Evolutionary conservation across 2,888 invertebrate genomes (phyloP), one percentile per base, ranked within the genome.

Genomic region (Theretra japonica): DNA sequence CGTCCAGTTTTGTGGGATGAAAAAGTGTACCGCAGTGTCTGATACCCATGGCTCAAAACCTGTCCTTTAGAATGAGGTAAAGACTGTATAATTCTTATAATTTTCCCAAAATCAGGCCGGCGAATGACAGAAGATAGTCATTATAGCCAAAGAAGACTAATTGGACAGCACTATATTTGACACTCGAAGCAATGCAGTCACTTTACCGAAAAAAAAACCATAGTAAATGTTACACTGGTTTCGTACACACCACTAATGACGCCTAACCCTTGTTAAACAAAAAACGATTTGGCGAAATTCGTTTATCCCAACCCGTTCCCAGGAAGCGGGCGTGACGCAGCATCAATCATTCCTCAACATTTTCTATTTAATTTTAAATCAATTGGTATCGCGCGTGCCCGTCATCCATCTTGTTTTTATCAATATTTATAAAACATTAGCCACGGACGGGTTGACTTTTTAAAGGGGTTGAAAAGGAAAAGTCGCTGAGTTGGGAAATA

Each of bases 341-440:
- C 88, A 92, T 94, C 94, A 88, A 93, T 94, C 94, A 93, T 84
- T 65, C 71, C 75, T 70, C 75, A 80, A 82, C 83, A 82, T 86
- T 82, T 82, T 81, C 85, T 87, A 88, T 93, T 93, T 91, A 90
- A 91, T 90, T 92, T 90, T 90, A 89, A 94, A 94, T 94, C 94
- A 94, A 94, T 94, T 93, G 89, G 88, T 76, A 83, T 73, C 86
- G 90, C 93, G 91, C 93, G 93, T 93, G 93, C 75, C 82, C 76
- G 48, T 75, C 89, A 94, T 94, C 91, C 92, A 93, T 94, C 94
- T 93, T 90, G 80, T 78, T 87, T 65, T 90, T 94, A 94, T 94
- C 93, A 90, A 90, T 90, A 88, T 89, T 89, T 88, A 85, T 86
- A 85, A 85, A 88, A 83, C 82, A 85, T 86, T 84, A 85, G 82